These are phyloP conservation scores for Acholoe squamosa DNA, from an alignment of 2,888 invertebrate species.

Conservation along the genomic window DNA sequence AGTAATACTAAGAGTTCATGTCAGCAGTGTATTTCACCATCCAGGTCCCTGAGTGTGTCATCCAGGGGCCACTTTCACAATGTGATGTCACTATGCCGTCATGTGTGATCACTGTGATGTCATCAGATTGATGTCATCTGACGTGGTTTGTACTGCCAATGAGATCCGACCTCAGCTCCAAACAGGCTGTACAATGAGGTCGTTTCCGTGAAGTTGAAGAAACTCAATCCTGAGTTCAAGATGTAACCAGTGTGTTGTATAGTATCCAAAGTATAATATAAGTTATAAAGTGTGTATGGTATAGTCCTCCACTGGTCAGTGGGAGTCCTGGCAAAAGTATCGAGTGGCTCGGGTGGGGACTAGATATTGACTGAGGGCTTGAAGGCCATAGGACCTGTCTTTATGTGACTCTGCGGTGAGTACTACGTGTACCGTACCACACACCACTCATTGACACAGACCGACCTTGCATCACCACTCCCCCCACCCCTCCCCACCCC, in stretches of 20 bases:
- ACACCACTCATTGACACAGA: too few relatives aligned
- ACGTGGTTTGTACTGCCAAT: background rate
- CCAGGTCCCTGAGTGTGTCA: background rate
- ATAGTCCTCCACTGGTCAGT: background rate
- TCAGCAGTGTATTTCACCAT: constrained; percentile 7
- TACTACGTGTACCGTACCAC: too few relatives aligned
- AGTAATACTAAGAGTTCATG: background rate
- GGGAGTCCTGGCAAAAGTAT: too few relatives aligned
- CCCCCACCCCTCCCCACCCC: too few relatives aligned
- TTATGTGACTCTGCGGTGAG: too few relatives aligned
- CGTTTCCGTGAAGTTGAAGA: background rate
- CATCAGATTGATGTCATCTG: background rate
- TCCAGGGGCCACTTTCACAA: constrained; percentile 26
- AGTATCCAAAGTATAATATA: background rate
- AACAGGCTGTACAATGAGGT: background rate
- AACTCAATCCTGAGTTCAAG: background rate
- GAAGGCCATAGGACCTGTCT: too few relatives aligned
- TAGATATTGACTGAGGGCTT: too few relatives aligned
- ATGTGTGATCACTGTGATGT: background rate
- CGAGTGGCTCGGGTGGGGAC: too few relatives aligned
- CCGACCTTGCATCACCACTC: too few relatives aligned
- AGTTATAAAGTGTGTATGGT: background rate
- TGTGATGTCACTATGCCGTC: background rate
- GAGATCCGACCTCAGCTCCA: background rate
- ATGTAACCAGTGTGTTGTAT: background rate